Evolutionary conservation across 2,797 vertebrate species (phyloP), one percentile per base, ranked within the genome.

Genomic region (Coilia nasus): DNA sequence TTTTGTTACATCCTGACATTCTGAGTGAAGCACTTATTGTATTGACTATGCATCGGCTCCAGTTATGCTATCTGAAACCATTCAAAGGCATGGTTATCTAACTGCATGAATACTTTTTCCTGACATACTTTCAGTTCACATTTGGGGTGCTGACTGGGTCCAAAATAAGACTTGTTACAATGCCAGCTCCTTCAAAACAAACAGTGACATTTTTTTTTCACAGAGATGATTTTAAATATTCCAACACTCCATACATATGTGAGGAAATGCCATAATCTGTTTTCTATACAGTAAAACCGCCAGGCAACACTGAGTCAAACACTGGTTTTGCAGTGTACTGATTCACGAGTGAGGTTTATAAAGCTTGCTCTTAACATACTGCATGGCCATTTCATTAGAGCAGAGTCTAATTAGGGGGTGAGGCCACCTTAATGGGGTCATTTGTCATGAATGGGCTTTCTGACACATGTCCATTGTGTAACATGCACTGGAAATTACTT

Each of bases 341-440:
- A 78, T 44, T 21, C 44, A 5, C 44, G 71, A 44, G 19, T 35
- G 17, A 25, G 35, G 71, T 19, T 41, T 7, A 10, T 35, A 44
- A 78, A 78, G 71, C 31, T 41, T 50, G 85, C 82, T 71, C 86
- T 87, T 85, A 81, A 89, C 56, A 81, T 82, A 59, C 83, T 89
- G 86, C 86, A 86, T 84, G 88, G 56, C 85, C 35, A 85, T 88
- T 91, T 89, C 89, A 94, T 92, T 90, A 89, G 89, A 84, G 75
- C 15, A n/a, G 84, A 64, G 83, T 84, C 87, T 87, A 90, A 93
- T 91, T 88, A 91, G 90, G 81, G 84, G 85, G 89, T 85, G 80
- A 88, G 41, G 56, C 86, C 89, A 89, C 90, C 88, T 92, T 93
- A 91, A 92, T 91, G 88, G 84, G 91, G 89, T 93, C 91, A 92